These are phyloP conservation scores for Momotus momota DNA, from an alignment of 2,797 vertebrate genomes.

Conservation along the genomic window DNA sequence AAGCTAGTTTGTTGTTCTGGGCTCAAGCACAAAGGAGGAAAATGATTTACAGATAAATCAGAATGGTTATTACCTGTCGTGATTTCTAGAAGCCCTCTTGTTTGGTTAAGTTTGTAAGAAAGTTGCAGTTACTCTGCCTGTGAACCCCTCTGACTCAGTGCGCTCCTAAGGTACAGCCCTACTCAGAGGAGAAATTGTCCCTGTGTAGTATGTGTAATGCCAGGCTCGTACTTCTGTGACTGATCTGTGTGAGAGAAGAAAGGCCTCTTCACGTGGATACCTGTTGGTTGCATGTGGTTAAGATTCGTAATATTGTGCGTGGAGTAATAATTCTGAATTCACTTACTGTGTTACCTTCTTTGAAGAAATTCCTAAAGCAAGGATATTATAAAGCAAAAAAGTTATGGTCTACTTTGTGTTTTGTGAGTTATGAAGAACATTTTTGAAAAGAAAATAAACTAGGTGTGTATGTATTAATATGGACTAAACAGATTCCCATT, in stretches of 20 bases:
- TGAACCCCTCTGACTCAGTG: rapidly evolving
- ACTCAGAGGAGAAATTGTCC: too few species aligned
- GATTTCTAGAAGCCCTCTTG: background rate
- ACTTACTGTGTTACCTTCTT: background rate
- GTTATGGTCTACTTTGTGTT: background rate
- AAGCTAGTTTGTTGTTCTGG: background rate
- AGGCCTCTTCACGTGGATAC: background rate
- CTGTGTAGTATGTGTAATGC: rapidly evolving
- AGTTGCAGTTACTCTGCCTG: background rate
- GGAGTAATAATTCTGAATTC: background rate
- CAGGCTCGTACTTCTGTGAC: background rate
- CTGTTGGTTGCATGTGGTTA: background rate
- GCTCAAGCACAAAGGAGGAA: background rate
- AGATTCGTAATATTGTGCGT: background rate
- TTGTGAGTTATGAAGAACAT: background rate
- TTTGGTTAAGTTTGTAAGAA: background rate
- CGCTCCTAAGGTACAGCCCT: background rate
- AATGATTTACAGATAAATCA: background rate
- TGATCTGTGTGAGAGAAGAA: background rate
- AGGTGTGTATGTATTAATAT: background rate
- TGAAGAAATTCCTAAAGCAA: background rate
- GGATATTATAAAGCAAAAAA: background rate
- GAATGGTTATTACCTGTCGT: background rate
- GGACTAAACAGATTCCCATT: background rate
- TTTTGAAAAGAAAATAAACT: background rate